These are phyloP conservation scores for Philereme vetulata DNA, from an alignment of 2,888 invertebrate species.

Conservation along the genomic window DNA sequence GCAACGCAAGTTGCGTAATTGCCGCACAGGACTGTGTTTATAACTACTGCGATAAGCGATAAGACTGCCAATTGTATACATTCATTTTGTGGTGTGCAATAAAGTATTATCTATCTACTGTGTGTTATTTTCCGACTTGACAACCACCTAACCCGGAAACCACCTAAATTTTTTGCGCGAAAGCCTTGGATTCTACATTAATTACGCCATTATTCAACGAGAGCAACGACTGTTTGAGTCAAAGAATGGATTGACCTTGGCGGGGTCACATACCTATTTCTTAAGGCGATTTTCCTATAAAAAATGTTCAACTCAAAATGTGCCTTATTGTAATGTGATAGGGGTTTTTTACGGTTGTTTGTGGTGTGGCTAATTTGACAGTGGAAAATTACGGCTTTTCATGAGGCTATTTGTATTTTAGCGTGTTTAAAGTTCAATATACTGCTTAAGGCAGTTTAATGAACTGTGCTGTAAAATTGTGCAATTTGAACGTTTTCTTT, in stretches of 20 bases:
- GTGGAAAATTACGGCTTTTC: conserved; percentile 33
- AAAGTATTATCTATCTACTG: too few relatives aligned
- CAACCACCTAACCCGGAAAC: conserved; percentile 30
- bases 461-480: too few relatives aligned
- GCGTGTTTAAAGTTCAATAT: not conserved
- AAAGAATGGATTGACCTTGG: conserved; percentile 55
- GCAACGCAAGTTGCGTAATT: too few relatives aligned
- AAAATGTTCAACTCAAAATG: conserved; percentile 18
- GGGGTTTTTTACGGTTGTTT: conserved; percentile 10
- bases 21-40: too few relatives aligned
- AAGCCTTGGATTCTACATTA: conserved; percentile 48
- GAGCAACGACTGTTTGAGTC: conserved; percentile 48
- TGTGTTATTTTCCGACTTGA: not conserved
- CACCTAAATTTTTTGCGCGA: conserved; percentile 23
- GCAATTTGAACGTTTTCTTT: too few relatives aligned
- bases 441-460: not conserved
- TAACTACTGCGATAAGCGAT: too few relatives aligned
- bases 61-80: too few relatives aligned
- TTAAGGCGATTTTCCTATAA: conserved; percentile 31
- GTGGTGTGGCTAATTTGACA: conserved; percentile 17
- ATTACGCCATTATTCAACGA: conserved; percentile 61
- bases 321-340: conserved; percentile 16
- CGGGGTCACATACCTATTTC: conserved; percentile 52
- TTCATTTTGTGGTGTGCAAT: too few relatives aligned
- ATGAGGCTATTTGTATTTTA: conserved; percentile 12